Percentiles rank a stretch among this genome's conserved stretches.
Conservation (phyloP, 2,797 vertebrate genomes). For the Channallabes apus region DNA sequence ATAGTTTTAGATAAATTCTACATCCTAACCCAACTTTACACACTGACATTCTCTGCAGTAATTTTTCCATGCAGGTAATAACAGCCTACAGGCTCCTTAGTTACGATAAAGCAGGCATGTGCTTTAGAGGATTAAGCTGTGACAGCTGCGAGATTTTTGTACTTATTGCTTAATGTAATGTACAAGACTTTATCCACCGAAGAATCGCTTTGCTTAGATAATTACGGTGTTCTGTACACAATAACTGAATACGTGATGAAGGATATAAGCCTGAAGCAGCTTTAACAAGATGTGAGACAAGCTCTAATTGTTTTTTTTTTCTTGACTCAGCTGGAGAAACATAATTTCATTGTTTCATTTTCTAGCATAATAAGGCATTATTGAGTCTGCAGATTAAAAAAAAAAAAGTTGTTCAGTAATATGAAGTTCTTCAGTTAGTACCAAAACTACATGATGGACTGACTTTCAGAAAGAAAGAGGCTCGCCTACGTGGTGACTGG, state of each 20-base stretch:
- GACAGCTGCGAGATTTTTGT: slow-evolving; percentile 4
- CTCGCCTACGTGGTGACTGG: not conserved
- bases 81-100: not conserved
- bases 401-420: not conserved
- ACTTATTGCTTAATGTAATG: not conserved
- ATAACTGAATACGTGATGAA: slow-evolving; percentile 2
- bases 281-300: not conserved
- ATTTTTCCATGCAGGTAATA: not conserved
- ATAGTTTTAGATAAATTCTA: not conserved
- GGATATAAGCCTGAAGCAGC: not conserved
- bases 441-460: not conserved
- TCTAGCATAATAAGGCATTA: not conserved
- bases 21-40: not conserved
- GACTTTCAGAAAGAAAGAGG: not conserved
- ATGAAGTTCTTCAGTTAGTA: not conserved
- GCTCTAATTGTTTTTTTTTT: slow-evolving; percentile 5
- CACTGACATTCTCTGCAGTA: not conserved
- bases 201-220: not conserved
- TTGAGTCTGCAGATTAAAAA: not conserved
- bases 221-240: not conserved
- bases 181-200: not conserved
- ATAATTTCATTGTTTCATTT: not conserved
- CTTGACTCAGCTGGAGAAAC: not conserved
- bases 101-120: slow-evolving; percentile 4
- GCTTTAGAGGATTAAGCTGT: not conserved